Evolutionary conservation across 2,113 vertebrate species (phyloP).

Genomic region (Bubo bubo): DNA sequence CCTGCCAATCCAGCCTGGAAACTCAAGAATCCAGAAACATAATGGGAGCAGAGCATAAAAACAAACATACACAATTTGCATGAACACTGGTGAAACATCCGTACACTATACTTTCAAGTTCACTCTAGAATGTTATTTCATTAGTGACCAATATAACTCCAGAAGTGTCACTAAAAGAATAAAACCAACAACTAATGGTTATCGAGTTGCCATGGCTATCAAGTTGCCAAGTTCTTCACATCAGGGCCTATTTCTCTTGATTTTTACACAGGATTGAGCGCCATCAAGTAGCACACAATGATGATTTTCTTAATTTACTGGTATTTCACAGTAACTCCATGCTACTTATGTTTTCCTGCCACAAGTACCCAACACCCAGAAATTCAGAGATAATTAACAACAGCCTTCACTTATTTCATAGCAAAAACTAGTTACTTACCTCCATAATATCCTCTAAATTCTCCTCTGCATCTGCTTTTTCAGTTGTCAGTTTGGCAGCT

Average conservation of each 20-base stretch:
- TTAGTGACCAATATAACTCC: neutral
- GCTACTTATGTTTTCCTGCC: neutral
- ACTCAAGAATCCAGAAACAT: neutral
- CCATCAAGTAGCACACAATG: neutral
- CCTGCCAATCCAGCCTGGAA: neutral
- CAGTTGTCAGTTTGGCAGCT: slow-evolving; percentile 87
- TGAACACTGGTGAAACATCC: neutral
- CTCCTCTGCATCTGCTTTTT: slow-evolving; percentile 90
- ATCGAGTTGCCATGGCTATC: neutral
- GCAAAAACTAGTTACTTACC: slow-evolving; percentile 55
- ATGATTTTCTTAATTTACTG: neutral
- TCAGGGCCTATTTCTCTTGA: neutral
- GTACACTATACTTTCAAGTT: neutral
- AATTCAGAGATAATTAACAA: neutral
- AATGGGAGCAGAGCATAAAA: neutral
- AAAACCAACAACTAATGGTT: neutral
- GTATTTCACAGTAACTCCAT: neutral
- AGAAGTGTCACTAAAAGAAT: neutral
- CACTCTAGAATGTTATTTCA: neutral
- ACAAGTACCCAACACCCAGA: neutral
- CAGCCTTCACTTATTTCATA: neutral
- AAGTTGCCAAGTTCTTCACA: neutral
- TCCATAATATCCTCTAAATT: slow-evolving; percentile 92
- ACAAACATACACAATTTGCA: neutral
- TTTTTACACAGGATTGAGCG: neutral